Percentiles rank a stretch among this genome's conserved stretches.
Conservation (phyloP, 2,113 vertebrate species). For the Nibea coibor region DNA sequence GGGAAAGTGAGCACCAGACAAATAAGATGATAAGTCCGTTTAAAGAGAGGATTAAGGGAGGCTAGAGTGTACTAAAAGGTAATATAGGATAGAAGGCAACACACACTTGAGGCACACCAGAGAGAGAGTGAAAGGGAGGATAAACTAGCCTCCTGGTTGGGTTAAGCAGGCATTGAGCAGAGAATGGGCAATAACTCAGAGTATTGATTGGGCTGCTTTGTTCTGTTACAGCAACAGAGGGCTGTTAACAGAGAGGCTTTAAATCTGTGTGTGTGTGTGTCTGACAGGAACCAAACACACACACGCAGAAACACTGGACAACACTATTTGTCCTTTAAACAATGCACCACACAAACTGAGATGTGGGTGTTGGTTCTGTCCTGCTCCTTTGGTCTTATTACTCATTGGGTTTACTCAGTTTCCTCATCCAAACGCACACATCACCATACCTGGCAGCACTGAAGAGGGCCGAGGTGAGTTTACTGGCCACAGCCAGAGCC, state of each 20-base stretch:
- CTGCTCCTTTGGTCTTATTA: neutral
- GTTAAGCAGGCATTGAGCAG: neutral
- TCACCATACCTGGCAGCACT: constrained; percentile 94
- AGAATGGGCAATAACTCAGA: constrained; percentile 5
- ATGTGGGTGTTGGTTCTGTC: neutral
- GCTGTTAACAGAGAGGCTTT: neutral
- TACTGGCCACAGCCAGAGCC: constrained; percentile 97
- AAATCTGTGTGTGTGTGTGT: neutral
- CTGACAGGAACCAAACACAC: neutral
- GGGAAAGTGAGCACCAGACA: constrained; percentile 3
- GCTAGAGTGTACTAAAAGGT: neutral
- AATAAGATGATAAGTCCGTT: neutral
- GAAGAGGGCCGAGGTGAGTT: constrained; percentile 97
- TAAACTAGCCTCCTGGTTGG: neutral
- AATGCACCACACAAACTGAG: neutral
- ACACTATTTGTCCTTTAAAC: neutral
- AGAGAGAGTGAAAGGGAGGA: neutral
- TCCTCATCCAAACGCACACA: constrained; percentile 46
- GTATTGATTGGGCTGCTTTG: constrained; percentile 12
- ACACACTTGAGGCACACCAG: neutral
- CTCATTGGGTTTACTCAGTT: too few relatives aligned
- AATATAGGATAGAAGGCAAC: neutral
- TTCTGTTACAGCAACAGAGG: constrained; percentile 10
- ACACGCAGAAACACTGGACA: neutral
- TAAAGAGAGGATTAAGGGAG: neutral